Conservation (phyloP, 2,113 vertebrate species). For the Ophthalmolycus amberensis region DNA sequence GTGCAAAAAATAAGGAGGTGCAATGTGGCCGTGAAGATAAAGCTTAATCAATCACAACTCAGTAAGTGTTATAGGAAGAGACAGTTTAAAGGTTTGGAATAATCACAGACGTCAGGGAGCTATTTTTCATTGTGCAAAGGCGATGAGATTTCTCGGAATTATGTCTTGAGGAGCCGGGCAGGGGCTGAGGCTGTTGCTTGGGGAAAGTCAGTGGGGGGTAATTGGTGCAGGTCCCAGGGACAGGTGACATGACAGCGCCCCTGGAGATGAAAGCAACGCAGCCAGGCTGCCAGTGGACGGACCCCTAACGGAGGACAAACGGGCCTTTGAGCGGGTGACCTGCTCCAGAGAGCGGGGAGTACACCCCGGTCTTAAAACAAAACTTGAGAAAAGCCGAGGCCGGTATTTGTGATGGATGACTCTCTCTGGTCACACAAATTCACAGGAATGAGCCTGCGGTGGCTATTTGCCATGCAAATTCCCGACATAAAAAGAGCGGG, state of each 20-base stretch:
- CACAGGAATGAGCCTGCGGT: constrained; percentile 22
- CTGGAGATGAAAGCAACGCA: constrained; percentile 45
- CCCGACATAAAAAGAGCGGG: constrained; percentile 47
- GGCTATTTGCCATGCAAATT: constrained; percentile 67
- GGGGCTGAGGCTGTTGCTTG: constrained; percentile 27
- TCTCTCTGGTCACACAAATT: constrained; percentile 26
- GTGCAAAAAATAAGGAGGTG: constrained; percentile 54
- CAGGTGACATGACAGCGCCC: constrained; percentile 44
- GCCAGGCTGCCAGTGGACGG: constrained; percentile 16
- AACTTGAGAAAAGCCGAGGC: constrained; percentile 5
- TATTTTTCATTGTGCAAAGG: constrained; percentile 62
- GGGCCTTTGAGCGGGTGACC: constrained; percentile 53
- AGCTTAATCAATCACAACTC: constrained; percentile 75
- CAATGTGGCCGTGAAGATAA: constrained; percentile 76
- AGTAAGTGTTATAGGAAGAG: constrained; percentile 72
- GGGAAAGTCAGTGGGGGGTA: constrained; percentile 8
- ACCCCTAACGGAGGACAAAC: constrained; percentile 45
- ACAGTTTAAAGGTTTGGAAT: constrained; percentile 81
- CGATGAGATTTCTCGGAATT: constrained; percentile 64
- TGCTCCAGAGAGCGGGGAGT: constrained; percentile 10
- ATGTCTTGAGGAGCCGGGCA: constrained; percentile 41
- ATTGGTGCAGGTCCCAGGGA: constrained; percentile 40
- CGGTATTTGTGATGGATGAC: constrained; percentile 44
- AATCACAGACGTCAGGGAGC: constrained; percentile 77
- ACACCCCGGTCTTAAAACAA: constrained; percentile 1